Evolutionary conservation across 2,113 vertebrate species (phyloP).

Genomic region (Galemys pyrenaicus): DNA sequence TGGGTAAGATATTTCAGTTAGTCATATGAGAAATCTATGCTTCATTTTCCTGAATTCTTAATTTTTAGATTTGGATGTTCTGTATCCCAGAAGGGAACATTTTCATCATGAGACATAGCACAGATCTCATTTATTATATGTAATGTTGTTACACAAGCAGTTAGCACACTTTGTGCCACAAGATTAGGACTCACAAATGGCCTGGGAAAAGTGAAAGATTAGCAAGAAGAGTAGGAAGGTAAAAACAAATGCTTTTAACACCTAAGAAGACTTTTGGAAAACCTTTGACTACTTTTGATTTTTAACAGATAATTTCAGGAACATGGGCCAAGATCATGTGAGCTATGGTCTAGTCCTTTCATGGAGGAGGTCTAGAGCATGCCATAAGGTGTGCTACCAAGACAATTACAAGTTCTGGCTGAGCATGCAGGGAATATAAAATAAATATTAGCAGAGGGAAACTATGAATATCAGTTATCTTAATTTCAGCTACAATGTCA

Average conservation of each 20-base stretch:
- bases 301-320: neutral
- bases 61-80: neutral
- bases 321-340: neutral
- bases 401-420: neutral
- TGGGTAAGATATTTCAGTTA: neutral
- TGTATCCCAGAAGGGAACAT: neutral
- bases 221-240: neutral
- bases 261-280: neutral
- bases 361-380: neutral
- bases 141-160: neutral
- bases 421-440: neutral
- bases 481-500: neutral
- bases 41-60: neutral
- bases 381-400: neutral
- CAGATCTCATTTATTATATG: neutral
- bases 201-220: neutral
- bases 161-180: neutral
- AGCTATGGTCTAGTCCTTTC: neutral
- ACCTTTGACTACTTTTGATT: neutral
- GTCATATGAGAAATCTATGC: neutral
- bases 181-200: neutral
- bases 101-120: neutral
- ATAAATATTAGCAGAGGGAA: neutral
- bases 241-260: neutral
- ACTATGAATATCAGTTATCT: neutral